Percentiles rank a stretch among this genome's conserved stretches.
Evolutionary conservation across 2,888 invertebrate genomes (phyloP).

Genomic region (Rosalia funebris): DNA sequence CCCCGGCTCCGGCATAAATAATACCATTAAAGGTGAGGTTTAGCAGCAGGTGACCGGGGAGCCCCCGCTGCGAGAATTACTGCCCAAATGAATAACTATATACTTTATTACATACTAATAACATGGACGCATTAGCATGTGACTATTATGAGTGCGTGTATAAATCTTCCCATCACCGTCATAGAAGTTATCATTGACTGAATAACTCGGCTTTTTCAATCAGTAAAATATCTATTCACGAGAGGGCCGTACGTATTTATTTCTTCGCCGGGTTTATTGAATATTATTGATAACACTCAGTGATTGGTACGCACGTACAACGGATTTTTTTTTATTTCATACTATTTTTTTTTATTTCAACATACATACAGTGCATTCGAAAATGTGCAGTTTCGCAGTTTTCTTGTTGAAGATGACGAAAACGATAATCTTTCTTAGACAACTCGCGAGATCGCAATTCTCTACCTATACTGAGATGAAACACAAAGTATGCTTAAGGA

Average conservation of each 20-base stretch:
- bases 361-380: too few relatives aligned
- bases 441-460: too few relatives aligned
- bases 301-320: background rate
- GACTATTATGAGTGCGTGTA: slow-evolving; percentile 54
- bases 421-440: too few relatives aligned
- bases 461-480: too few relatives aligned
- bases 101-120: slow-evolving; percentile 66
- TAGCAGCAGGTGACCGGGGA: slow-evolving; percentile 61
- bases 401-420: too few relatives aligned
- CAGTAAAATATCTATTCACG: slow-evolving; percentile 35
- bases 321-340: too few relatives aligned
- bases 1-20: slow-evolving; percentile 63
- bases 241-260: slow-evolving; percentile 19
- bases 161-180: slow-evolving; percentile 58
- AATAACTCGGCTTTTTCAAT: slow-evolving; percentile 45
- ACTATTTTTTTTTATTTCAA: too few relatives aligned
- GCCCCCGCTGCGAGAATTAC: slow-evolving; percentile 64
- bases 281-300: slow-evolving; percentile 36
- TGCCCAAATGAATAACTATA: slow-evolving; percentile 65
- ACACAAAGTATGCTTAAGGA: too few relatives aligned
- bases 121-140: slow-evolving; percentile 63
- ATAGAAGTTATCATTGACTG: slow-evolving; percentile 40
- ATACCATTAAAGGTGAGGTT: slow-evolving; percentile 66
- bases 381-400: too few relatives aligned
- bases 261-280: slow-evolving; percentile 33